Conservation (phyloP, 1,140 invertebrate species). For the Tetragnatha versicolor region DNA sequence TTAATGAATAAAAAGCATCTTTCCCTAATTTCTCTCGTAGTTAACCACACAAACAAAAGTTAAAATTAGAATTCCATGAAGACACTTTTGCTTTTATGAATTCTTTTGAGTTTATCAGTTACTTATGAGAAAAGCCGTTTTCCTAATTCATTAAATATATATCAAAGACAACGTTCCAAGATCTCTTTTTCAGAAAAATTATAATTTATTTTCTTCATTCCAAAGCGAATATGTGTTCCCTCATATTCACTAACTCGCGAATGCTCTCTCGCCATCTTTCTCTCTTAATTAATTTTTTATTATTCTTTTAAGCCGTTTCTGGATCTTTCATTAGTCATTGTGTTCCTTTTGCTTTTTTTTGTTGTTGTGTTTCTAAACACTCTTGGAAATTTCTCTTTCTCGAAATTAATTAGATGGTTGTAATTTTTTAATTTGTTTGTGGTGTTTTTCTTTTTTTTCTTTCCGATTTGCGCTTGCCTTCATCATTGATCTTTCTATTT, state of each 20-base stretch:
- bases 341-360: background rate
- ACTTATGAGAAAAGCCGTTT: background rate
- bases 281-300: constrained; percentile 34
- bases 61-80: constrained; percentile 2
- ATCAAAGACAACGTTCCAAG: constrained; percentile 12
- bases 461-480: background rate
- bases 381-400: constrained; percentile 32
- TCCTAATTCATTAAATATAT: constrained; percentile 27
- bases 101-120: constrained; percentile 1
- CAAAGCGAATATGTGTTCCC: background rate
- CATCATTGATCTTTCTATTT: background rate
- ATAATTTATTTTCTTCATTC: background rate
- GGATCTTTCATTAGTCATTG: constrained; percentile 40
- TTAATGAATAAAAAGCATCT: background rate
- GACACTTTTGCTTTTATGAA: constrained; percentile 1
- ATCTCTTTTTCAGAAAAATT: background rate
- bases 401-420: constrained; percentile 30
- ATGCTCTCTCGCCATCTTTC: background rate
- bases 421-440: constrained; percentile 21
- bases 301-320: background rate
- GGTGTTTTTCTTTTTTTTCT: background rate
- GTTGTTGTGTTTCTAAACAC: background rate
- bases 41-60: background rate
- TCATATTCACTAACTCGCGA: background rate
- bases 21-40: background rate